Conservation (phyloP, 2,888 invertebrate genomes). For the Habrosyne pyritoides region DNA sequence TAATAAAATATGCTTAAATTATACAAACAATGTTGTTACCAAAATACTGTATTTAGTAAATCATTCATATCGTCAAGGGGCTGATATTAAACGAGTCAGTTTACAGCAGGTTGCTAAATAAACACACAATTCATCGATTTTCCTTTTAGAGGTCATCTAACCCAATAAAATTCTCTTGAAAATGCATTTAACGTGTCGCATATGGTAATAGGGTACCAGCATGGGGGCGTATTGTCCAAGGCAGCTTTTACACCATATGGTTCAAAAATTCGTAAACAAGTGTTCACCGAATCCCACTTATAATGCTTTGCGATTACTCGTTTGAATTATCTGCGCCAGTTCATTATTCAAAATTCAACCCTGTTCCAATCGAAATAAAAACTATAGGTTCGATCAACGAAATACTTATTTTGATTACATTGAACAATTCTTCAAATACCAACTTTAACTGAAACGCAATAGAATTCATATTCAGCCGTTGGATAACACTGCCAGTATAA, state of each 20-base stretch:
- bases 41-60: too few species aligned
- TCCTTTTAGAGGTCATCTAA: constrained; percentile 30
- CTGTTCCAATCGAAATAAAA: constrained; percentile 29
- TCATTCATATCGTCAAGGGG: too few species aligned
- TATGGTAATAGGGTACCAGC: constrained; percentile 71
- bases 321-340: constrained; percentile 39
- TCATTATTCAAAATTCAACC: constrained; percentile 23
- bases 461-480: constrained; percentile 34
- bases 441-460: constrained; percentile 18
- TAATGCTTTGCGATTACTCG: constrained; percentile 62
- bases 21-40: too few species aligned
- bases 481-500: constrained; percentile 32
- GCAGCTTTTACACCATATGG: constrained; percentile 82
- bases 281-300: constrained; percentile 71
- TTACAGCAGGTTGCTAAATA: constrained; percentile 14
- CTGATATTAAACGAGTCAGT: too few species aligned
- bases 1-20: too few species aligned
- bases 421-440: constrained; percentile 21
- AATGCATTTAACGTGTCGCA: constrained; percentile 78
- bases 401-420: background rate
- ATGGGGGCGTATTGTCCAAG: constrained; percentile 77
- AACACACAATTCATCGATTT: constrained; percentile 17
- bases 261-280: constrained; percentile 80
- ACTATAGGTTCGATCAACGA: constrained; percentile 20
- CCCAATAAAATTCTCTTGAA: constrained; percentile 74